phyloP scores from a whole-genome alignment of 1,140 invertebrate genomes.

The Temnothorax longispinosus region DNA sequence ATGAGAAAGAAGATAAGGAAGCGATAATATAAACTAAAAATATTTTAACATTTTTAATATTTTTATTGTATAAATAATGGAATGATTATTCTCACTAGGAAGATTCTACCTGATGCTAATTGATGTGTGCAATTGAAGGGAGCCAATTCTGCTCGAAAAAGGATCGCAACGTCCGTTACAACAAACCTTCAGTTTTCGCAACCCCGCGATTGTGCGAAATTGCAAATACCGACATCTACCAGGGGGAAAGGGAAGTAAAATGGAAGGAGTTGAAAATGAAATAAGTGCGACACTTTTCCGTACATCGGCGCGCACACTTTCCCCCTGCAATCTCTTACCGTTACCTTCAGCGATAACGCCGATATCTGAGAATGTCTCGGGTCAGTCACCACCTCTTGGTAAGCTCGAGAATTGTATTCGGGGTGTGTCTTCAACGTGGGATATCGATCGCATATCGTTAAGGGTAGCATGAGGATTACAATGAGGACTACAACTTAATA shows the following conservation, averaged over 20 bases:
- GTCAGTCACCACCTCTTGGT: constrained; percentile 43
- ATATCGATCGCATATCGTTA: constrained; percentile 59
- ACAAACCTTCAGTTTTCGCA: neutral
- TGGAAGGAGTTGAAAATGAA: constrained; percentile 63
- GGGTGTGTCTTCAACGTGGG: constrained; percentile 6
- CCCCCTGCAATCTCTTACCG: constrained; percentile 53
- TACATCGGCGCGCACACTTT: constrained; percentile 14
- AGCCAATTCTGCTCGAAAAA: neutral
- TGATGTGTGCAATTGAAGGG: neutral
- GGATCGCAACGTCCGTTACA: neutral
- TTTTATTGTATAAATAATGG: neutral
- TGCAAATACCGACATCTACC: constrained; percentile 69
- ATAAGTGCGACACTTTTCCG: constrained; percentile 47
- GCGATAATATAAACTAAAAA: neutral
- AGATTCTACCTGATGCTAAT: neutral
- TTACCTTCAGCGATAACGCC: constrained; percentile 64
- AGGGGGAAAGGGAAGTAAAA: constrained; percentile 65
- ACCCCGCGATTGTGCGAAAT: neutral
- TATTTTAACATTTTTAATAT: neutral
- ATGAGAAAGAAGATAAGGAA: neutral
- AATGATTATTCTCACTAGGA: neutral
- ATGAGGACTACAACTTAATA: neutral
- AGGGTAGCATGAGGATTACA: neutral
- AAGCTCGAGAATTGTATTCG: constrained; percentile 22
- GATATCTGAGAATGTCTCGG: neutral